Evolutionary conservation across 1,140 invertebrate genomes (phyloP).

Genomic region (Cydia fagiglandana): DNA sequence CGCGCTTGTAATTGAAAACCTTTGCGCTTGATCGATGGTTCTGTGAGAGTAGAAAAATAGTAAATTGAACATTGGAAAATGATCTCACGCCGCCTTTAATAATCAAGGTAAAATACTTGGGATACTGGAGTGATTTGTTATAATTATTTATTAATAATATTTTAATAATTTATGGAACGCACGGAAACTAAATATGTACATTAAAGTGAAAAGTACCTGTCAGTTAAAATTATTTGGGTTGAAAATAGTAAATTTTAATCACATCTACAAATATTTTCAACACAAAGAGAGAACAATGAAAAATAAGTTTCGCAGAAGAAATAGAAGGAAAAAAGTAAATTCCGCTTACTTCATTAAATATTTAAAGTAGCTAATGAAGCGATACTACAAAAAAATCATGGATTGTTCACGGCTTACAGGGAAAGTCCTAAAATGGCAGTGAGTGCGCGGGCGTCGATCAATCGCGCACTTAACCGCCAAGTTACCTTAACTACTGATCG

Average conservation of each 20-base stretch:
- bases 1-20: slow-evolving; percentile 40
- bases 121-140: too few species aligned
- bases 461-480: slow-evolving; percentile 20
- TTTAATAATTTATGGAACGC: too few species aligned
- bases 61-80: background rate
- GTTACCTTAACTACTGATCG: background rate
- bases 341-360: background rate
- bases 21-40: slow-evolving; percentile 36
- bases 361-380: slow-evolving; percentile 21
- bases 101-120: background rate
- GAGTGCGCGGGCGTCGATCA: slow-evolving; percentile 36
- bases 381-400: slow-evolving; percentile 15
- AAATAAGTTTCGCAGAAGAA: background rate
- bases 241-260: background rate
- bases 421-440: slow-evolving; percentile 34
- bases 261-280: background rate
- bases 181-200: too few species aligned
- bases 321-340: background rate
- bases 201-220: too few species aligned
- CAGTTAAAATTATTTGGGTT: too few species aligned
- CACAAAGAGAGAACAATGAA: background rate
- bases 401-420: slow-evolving; percentile 15
- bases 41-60: background rate
- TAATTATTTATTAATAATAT: too few species aligned
- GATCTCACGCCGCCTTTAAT: background rate